Evolutionary conservation across 2,113 vertebrate genomes (phyloP).

Genomic region (Pollachius pollachius): DNA sequence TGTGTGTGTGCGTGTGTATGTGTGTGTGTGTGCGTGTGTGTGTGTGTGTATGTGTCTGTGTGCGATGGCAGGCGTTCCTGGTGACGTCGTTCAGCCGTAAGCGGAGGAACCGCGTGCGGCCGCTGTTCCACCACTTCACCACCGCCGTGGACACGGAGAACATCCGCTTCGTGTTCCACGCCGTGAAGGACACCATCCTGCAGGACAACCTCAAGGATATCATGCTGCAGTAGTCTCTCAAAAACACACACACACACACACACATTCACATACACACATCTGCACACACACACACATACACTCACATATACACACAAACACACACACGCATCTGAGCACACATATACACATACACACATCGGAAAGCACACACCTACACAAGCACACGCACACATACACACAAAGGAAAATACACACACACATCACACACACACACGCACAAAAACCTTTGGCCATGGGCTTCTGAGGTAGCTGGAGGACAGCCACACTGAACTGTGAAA

Average conservation of each 20-base stretch:
- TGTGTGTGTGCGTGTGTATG: too few relatives aligned
- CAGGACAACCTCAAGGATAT: slow-evolving; percentile 98
- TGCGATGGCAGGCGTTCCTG: slow-evolving; percentile 75
- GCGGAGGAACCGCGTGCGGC: slow-evolving; percentile 87
- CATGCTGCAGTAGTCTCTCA: slow-evolving; percentile 88
- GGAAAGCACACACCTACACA: too few relatives aligned
- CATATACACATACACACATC: too few relatives aligned
- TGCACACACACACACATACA: too few relatives aligned
- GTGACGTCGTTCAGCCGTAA: slow-evolving; percentile 93
- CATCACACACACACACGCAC: too few relatives aligned
- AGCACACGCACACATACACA: too few relatives aligned
- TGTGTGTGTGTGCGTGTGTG: too few relatives aligned
- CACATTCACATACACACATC: background rate
- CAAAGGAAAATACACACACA: too few relatives aligned
- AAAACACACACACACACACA: slow-evolving; percentile 10
- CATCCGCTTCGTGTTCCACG: slow-evolving; percentile 95
- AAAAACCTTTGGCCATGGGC: too few relatives aligned
- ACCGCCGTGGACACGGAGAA: slow-evolving; percentile 97
- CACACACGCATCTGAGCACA: too few relatives aligned
- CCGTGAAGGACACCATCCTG: slow-evolving; percentile 96
- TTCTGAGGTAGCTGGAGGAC: too few relatives aligned
- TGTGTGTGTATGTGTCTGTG: background rate
- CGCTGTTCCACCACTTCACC: slow-evolving; percentile 96
- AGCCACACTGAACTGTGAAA: too few relatives aligned
- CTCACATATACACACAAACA: background rate